Conservation (phyloP, 1,140 invertebrate genomes). For the Penaeus chinensis region DNA sequence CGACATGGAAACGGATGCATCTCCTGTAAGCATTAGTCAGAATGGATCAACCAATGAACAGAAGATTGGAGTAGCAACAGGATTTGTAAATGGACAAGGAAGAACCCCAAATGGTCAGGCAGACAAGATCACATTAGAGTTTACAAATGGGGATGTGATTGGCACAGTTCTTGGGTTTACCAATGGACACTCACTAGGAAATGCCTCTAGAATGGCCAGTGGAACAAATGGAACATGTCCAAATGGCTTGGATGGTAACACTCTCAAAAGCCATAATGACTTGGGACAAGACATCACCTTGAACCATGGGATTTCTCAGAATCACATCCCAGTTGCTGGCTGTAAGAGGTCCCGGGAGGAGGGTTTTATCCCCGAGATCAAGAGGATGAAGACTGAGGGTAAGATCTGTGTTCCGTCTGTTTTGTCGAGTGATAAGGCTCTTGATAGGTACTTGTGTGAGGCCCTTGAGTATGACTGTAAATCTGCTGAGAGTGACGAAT, state of each 20-base stretch:
- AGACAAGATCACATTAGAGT: conserved; percentile 7
- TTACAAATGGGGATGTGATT: conserved; percentile 40
- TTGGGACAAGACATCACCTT: conserved; percentile 44
- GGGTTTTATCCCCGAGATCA: conserved; percentile 46
- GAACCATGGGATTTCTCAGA: conserved; percentile 44
- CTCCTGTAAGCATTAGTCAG: background rate
- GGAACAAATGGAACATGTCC: background rate
- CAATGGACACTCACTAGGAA: background rate
- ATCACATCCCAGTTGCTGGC: conserved; percentile 45
- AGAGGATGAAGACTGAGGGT: conserved; percentile 53
- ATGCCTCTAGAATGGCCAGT: background rate
- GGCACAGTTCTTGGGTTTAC: conserved; percentile 34
- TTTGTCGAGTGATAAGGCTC: background rate
- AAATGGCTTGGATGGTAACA: too few relatives aligned
- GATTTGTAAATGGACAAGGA: conserved; percentile 5
- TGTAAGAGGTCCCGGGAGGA: conserved; percentile 55
- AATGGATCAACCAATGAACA: conserved; percentile 25
- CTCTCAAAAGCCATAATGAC: background rate
- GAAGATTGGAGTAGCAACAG: background rate
- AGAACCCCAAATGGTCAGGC: too few relatives aligned
- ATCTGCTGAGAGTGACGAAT: too few relatives aligned
- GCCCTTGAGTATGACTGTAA: too few relatives aligned
- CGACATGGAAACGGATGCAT: conserved; percentile 48
- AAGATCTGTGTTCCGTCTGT: conserved; percentile 25
- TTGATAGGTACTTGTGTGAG: background rate